phyloP scores from a whole-genome alignment of 1,140 invertebrate species.

The Venustaconcha ellipsiformis region DNA sequence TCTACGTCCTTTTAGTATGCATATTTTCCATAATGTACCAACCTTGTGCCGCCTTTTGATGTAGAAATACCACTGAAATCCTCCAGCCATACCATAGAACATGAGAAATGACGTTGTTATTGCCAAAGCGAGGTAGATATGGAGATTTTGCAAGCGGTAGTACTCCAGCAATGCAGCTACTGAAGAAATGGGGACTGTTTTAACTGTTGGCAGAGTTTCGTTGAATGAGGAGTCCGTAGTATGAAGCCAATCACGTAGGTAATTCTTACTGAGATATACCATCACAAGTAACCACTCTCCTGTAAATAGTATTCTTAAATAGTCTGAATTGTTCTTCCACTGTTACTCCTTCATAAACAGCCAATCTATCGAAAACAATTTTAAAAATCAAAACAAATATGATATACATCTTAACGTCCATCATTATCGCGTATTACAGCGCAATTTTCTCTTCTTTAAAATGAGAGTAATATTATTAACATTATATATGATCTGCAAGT shows the following conservation, averaged over 20 bases:
- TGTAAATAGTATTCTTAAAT: constrained; percentile 2
- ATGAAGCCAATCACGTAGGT: constrained; percentile 7
- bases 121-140: constrained; percentile 23
- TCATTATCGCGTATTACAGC: too few relatives aligned
- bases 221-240: neutral
- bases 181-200: too few relatives aligned
- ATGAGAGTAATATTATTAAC: too few relatives aligned
- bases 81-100: constrained; percentile 32
- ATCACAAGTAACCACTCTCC: constrained; percentile 43
- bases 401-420: too few relatives aligned
- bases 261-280: constrained; percentile 33
- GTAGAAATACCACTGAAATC: constrained; percentile 41
- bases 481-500: too few relatives aligned
- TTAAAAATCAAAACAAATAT: too few relatives aligned
- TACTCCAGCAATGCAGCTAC: constrained; percentile 1
- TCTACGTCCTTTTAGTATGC: too few relatives aligned
- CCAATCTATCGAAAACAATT: too few relatives aligned
- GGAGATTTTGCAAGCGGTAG: constrained; percentile 30
- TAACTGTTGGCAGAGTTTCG: neutral
- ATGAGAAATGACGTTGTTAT: constrained; percentile 31
- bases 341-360: too few relatives aligned
- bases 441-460: too few relatives aligned
- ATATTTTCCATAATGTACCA: neutral
- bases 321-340: too few relatives aligned
- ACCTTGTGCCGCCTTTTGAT: constrained; percentile 39